Conservation (phyloP, 2,797 vertebrate species). For the Oreonectes daqikongensis region DNA sequence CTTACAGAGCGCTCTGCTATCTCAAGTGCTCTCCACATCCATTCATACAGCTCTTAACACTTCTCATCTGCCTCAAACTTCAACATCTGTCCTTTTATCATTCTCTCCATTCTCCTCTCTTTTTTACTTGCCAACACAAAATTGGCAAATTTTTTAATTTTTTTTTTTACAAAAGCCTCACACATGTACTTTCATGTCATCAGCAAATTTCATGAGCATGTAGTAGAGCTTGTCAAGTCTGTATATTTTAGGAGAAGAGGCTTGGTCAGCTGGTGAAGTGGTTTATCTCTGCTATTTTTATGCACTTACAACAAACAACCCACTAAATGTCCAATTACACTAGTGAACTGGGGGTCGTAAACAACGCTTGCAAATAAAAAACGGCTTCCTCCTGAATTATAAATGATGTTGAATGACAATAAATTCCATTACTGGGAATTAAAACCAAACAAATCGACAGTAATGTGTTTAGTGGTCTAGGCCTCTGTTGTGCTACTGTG, state of each 20-base stretch:
- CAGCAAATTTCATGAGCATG: not conserved
- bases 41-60: constrained; percentile 80
- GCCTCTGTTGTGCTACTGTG: constrained; percentile 41
- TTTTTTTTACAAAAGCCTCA: constrained; percentile 60
- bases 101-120: constrained; percentile 53
- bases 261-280: not conserved
- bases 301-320: not conserved
- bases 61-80: constrained; percentile 75
- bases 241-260: not conserved
- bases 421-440: constrained; percentile 55
- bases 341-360: not conserved
- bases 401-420: constrained; percentile 63
- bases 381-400: constrained; percentile 56
- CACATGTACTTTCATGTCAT: constrained; percentile 45
- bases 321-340: not conserved
- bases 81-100: constrained; percentile 52
- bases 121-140: constrained; percentile 69
- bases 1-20: constrained; percentile 67
- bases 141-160: too few species aligned
- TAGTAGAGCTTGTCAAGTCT: too few species aligned
- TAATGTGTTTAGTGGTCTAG: constrained; percentile 49
- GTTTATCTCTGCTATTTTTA: not conserved
- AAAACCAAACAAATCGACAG: constrained; percentile 58
- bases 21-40: constrained; percentile 79
- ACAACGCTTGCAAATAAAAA: constrained; percentile 48